Base-by-base conservation (phyloP, 2,797 vertebrate species). In the Melanotaenia nigrans region DNA sequence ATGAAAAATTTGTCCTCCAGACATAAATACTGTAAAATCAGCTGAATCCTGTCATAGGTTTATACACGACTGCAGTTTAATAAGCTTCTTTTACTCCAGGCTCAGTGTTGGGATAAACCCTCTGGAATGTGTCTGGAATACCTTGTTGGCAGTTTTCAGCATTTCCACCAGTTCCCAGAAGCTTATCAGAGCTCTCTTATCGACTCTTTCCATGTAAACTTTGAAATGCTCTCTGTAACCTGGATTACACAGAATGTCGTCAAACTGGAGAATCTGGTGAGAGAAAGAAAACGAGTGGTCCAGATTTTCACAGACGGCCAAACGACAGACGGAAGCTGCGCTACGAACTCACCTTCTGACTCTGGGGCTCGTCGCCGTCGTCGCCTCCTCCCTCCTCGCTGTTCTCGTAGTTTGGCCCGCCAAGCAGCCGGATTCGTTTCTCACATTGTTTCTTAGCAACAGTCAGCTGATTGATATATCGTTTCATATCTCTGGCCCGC, bases 401-500 rank as follows among this genome's bases (percentile, higher is more conserved):
- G 78, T 95, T 96, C 78, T 97, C 96, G 51, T 98, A 99, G 87
- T 95, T 94, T 35, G 97, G 97, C 6, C 98, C 98, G 14, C 97
- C 97, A 6, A 99, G 91, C 3, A 95, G 85, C 20, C 96, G 94
- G 78, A 99, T 98, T 64, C 97, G 93, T 87, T 99, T 99, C 93
- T 99, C 98, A 25, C 97, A 98, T 61, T 98, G 97, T 88, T 99
- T 99, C 95, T 99, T 99, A 28, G 98, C 98, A 81, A 99, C 97
- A 0, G 97, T 98, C 82, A 99, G 94, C 82, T 99, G 98, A 90
- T 99, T 99, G 90, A 99, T 99, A 45, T 99, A 99, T 68, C 98
- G 95, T 84, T 99, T 99, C 96, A 97, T 97, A 71, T 99, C 97
- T 75, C 98, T 94, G 81, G 97, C 97, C 74, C 98, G 94, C 81